Base-by-base conservation (phyloP, 2,113 vertebrate genomes). In the Salvator merianae region DNA sequence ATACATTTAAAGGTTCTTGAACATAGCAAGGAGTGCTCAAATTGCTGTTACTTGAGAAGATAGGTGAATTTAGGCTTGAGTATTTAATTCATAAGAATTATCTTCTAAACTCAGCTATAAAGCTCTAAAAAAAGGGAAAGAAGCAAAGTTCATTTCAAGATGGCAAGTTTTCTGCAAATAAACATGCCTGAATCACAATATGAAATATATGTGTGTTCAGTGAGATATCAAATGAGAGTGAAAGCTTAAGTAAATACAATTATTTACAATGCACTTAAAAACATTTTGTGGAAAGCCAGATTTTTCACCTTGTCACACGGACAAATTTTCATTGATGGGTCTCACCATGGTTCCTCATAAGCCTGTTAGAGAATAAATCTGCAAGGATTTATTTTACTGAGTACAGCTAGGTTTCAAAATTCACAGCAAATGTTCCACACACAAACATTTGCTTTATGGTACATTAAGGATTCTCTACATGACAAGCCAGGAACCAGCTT, bases 361-460 rank as follows among this genome's bases (percentile, higher is more conserved):
- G 68, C 73, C 73, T 83, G 72, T 76, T 83, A 69, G 26, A n/a
- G 28, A 84, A n/a, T 84, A 84, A 53, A 77, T 55, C 65, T 84
- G 36, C 53, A 84, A 22, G 65, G 43, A 69, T 84, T 77, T 69
- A 77, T 77, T 84, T 69, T 18, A 53, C 16, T 4, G 16, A 73
- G 36, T 82, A 34, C 34, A 72, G 36, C 36, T 43, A 16, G 80
- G 50, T 59, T 73, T 73, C 63, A 55, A 77, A 74, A 69, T 53
- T 68, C 43, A 55, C 30, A 70, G 47, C 40, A 74, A 55, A 38
- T 59, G 77, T 84, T 77, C 34, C 18, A 26, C 83, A 70, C 38
- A 40, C 38, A 66, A 28, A 34, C 3, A n/a, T 36, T n/a, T 70
- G 74, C 32, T 68, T 83, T 40, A 69, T 38, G 47, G 10, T 69